Conservation (phyloP, 2,797 vertebrate genomes). For the Myiotriccus ornatus region DNA sequence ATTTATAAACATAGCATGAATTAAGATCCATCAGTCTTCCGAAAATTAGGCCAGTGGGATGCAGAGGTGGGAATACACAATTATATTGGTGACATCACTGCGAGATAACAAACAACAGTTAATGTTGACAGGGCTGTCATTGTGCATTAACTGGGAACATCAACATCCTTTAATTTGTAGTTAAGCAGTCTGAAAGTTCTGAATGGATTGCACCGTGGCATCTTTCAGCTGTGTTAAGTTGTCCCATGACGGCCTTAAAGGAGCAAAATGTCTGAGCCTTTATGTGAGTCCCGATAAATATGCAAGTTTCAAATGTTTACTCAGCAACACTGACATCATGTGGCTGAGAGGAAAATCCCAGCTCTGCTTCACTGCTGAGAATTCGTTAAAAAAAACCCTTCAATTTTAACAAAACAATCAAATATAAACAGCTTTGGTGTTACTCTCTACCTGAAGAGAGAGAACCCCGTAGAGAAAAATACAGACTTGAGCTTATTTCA, state of each 20-base stretch:
- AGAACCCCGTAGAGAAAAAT: not conserved
- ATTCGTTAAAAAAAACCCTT: accelerated
- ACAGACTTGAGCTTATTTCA: not conserved
- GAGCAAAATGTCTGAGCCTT: not conserved
- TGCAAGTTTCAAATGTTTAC: not conserved
- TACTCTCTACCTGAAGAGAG: not conserved
- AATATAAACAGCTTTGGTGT: not conserved
- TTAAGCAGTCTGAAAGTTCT: not conserved
- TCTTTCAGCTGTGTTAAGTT: not conserved
- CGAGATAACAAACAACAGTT: accelerated
- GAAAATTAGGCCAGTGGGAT: not conserved
- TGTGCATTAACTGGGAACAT: accelerated
- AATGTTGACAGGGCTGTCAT: accelerated
- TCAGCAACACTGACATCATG: conserved; percentile 52
- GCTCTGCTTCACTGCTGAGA: not conserved
- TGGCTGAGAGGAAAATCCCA: not conserved
- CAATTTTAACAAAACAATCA: not conserved
- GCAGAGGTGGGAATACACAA: not conserved
- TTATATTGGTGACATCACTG: not conserved
- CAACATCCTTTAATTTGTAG: accelerated
- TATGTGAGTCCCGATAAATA: conserved; percentile 29
- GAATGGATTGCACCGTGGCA: not conserved
- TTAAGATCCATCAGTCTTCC: not conserved
- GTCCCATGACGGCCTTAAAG: not conserved
- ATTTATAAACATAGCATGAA: not conserved